Conservation (phyloP, 2,888 invertebrate genomes). For the Caenorhabditis sp. region DNA sequence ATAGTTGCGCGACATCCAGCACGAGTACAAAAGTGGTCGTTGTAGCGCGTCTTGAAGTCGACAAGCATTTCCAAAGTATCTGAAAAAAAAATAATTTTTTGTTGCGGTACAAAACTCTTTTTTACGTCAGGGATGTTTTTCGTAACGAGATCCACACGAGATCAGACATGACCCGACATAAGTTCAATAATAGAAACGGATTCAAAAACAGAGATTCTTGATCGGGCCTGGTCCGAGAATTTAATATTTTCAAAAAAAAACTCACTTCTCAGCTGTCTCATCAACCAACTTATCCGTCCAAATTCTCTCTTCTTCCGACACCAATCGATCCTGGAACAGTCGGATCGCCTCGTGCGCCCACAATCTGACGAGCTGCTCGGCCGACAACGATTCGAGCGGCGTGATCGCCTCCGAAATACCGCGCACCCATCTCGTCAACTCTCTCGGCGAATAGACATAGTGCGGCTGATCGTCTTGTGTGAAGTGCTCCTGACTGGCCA, state of each 20-base stretch:
- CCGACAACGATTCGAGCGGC: slow-evolving; percentile 87
- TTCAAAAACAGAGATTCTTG: too few species aligned
- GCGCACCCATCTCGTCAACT: slow-evolving; percentile 99
- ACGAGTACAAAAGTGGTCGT: slow-evolving; percentile 95
- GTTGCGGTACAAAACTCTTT: too few species aligned
- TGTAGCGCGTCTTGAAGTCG: slow-evolving; percentile 78
- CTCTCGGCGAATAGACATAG: slow-evolving; percentile 95
- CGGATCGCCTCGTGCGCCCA: slow-evolving; percentile 99
- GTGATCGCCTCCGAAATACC: slow-evolving; percentile 98
- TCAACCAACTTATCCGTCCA: slow-evolving; percentile 99
- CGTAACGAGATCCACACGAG: too few species aligned
- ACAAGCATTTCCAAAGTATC: slow-evolving; percentile 84
- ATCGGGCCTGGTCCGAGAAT: too few species aligned
- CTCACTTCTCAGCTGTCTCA: slow-evolving; percentile 77
- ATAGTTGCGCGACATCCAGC: slow-evolving; percentile 98
- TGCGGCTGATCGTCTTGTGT: slow-evolving; percentile 99
- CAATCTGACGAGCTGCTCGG: slow-evolving; percentile 93
- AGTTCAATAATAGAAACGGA: too few species aligned
- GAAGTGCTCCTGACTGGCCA: slow-evolving; percentile 88
- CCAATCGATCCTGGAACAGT: slow-evolving; percentile 87
- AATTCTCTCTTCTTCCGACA: slow-evolving; percentile 89
- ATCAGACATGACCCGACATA: too few species aligned
- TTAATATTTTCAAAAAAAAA: too few species aligned
- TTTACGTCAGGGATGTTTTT: too few species aligned
- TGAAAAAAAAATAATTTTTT: slow-evolving; percentile 72